Conservation (phyloP, 2,888 invertebrate species). For the Adineta ricciae region DNA sequence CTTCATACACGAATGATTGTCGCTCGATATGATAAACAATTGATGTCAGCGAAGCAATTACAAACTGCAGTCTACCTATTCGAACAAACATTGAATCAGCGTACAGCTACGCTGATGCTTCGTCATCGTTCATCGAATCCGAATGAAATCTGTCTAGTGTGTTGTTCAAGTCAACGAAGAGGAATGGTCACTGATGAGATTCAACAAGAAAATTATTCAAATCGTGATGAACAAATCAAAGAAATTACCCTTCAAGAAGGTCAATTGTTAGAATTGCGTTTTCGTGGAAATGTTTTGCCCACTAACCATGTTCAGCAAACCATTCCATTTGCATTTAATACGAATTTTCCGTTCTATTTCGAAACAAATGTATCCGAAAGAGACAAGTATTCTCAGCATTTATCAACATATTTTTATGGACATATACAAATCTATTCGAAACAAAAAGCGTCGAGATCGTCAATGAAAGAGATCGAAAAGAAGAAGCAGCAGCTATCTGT, state of each 20-base stretch:
- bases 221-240: background rate
- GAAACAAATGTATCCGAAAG: background rate
- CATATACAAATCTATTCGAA: background rate
- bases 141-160: background rate
- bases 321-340: conserved; percentile 21
- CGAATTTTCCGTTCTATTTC: conserved; percentile 10
- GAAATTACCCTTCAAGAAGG: background rate
- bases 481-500: background rate
- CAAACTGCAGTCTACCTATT: background rate
- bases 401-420: background rate
- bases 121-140: background rate
- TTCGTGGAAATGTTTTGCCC: background rate
- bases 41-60: background rate
- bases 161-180: background rate
- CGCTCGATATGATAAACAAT: background rate
- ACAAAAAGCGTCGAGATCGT: background rate
- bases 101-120: background rate
- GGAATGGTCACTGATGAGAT: background rate
- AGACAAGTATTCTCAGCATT: conserved; percentile 8
- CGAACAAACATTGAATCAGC: conserved; percentile 1
- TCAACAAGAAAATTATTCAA: conserved; percentile 15
- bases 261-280: conserved; percentile 9
- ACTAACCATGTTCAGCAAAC: background rate
- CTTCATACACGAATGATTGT: background rate
- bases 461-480: background rate